These are phyloP conservation scores for Tokudaia tokunoshimensis DNA, from an alignment of 2,797 vertebrate species.

Conservation along the genomic window DNA sequence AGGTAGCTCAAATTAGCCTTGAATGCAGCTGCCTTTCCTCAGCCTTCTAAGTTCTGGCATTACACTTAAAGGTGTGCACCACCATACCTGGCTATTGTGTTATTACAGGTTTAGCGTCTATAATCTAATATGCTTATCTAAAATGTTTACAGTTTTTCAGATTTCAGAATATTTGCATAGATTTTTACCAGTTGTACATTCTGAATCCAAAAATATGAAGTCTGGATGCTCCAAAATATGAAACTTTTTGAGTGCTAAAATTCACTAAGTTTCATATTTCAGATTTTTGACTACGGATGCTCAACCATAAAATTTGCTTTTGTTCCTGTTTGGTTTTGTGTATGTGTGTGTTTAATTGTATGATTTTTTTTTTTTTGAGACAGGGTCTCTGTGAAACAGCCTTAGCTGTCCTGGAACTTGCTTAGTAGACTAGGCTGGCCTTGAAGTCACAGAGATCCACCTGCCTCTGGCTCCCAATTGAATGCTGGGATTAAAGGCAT, in stretches of 20 bases:
- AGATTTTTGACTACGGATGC: background rate
- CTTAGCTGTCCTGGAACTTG: background rate
- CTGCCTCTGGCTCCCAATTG: background rate
- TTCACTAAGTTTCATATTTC: background rate
- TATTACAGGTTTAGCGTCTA: background rate
- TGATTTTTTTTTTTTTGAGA: background rate
- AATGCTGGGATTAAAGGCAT: background rate
- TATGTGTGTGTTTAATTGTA: background rate
- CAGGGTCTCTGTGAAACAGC: background rate
- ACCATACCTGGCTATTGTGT: background rate
- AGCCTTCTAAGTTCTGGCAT: background rate
- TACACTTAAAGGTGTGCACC: background rate
- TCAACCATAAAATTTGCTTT: background rate
- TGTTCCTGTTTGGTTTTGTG: background rate
- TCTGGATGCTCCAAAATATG: background rate
- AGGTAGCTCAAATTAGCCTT: background rate
- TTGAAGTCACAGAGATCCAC: background rate
- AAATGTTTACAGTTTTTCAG: background rate
- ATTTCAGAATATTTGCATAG: background rate
- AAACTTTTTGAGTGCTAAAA: background rate
- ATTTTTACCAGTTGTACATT: background rate
- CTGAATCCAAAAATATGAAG: background rate
- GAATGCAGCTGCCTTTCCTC: background rate
- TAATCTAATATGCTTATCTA: too few relatives aligned
- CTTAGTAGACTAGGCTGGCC: background rate